Percentiles rank a stretch among this genome's conserved stretches.
phyloP scores from a whole-genome alignment of 2,888 invertebrate species.

The Meghimatium bilineatum region DNA sequence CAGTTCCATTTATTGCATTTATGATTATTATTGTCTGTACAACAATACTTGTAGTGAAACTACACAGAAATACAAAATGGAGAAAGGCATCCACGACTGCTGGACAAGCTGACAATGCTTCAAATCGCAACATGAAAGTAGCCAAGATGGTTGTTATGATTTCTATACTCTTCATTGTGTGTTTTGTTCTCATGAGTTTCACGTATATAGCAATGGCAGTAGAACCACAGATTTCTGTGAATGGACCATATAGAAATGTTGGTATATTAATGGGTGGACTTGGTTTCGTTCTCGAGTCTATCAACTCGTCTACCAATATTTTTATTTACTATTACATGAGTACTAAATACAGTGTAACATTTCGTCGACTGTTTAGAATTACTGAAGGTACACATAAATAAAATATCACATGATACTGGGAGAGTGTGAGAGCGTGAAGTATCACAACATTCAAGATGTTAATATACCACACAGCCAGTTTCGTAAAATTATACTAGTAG shows the following conservation, averaged over 20 bases:
- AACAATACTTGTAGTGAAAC: neutral
- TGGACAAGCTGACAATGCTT: neutral
- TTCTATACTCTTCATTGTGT: neutral
- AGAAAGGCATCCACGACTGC: neutral
- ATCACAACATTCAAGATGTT: too few species aligned
- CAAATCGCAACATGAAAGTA: neutral
- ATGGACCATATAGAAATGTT: neutral
- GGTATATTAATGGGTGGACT: neutral
- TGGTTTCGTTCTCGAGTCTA: constrained; percentile 1
- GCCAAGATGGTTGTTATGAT: constrained; percentile 15
- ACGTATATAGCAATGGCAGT: neutral
- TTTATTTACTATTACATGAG: constrained; percentile 28
- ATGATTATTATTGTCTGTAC: neutral
- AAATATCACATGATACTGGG: too few species aligned
- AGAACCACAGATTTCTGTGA: neutral
- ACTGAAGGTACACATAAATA: too few species aligned
- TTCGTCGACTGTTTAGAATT: too few species aligned
- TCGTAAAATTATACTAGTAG: too few species aligned
- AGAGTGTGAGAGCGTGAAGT: too few species aligned
- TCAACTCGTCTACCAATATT: neutral
- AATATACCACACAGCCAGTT: too few species aligned
- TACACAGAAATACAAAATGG: neutral
- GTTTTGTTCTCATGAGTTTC: neutral
- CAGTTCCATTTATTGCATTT: neutral
- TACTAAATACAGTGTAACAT: constrained; percentile 16